Percentiles rank a stretch among this genome's conserved stretches.
Conservation (phyloP, 2,888 invertebrate species). For the Tipula helvola region DNA sequence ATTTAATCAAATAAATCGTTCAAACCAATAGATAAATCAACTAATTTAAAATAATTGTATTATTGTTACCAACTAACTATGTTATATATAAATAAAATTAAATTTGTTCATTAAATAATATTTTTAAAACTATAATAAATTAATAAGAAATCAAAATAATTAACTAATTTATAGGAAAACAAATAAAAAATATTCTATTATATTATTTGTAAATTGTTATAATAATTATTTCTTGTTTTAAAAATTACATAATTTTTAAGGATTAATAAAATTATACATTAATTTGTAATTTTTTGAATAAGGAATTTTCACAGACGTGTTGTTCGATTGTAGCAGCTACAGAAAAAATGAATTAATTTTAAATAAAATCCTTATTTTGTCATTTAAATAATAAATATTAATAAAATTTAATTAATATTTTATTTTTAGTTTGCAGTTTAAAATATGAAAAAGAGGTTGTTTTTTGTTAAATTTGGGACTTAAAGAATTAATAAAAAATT, state of each 20-base stretch:
- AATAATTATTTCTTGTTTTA: background rate
- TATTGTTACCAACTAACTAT: background rate
- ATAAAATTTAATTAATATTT: background rate
- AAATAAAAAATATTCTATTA: background rate
- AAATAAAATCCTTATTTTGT: background rate
- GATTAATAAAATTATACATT: constrained; percentile 13
- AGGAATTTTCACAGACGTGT: constrained; percentile 11
- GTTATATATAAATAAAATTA: background rate
- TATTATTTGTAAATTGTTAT: background rate
- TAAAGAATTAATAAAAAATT: background rate
- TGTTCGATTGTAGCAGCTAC: constrained; percentile 12
- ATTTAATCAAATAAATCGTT: background rate
- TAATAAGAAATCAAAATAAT: background rate
- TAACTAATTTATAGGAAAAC: background rate
- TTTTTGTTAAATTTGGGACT: too few relatives aligned
- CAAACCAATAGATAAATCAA: background rate
- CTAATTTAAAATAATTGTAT: background rate
- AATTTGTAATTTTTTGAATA: constrained; percentile 18
- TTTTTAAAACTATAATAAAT: background rate
- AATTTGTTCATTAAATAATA: background rate
- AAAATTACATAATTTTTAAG: background rate
- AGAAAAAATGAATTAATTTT: constrained; percentile 6
- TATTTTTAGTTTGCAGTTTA: background rate
- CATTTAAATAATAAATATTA: background rate
- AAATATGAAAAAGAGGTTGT: background rate